Percentiles rank a stretch among this genome's conserved stretches.
phyloP scores from a whole-genome alignment of 2,888 invertebrate genomes.

The Melinaea marsaeus region DNA sequence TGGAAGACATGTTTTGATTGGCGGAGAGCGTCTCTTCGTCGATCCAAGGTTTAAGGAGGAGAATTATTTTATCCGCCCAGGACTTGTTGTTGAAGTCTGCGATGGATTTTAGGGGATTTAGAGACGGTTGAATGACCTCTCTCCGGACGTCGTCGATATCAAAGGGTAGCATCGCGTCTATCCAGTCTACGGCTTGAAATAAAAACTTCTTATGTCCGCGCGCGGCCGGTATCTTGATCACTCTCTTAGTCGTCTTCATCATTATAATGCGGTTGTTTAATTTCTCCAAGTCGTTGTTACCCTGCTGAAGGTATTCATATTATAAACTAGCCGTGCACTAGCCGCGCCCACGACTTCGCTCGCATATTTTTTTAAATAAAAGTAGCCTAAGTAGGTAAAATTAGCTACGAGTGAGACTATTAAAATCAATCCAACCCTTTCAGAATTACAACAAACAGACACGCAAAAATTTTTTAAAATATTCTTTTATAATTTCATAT shows the following conservation, averaged over 20 bases:
- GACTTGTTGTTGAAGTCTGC: slow-evolving; percentile 60
- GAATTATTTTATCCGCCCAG: slow-evolving; percentile 63
- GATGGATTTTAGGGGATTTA: slow-evolving; percentile 54
- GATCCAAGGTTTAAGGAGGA: slow-evolving; percentile 61
- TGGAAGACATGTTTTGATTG: slow-evolving; percentile 65
- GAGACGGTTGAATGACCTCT: slow-evolving; percentile 49
- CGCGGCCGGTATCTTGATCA: slow-evolving; percentile 81
- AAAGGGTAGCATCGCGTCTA: slow-evolving; percentile 67
- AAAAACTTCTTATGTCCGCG: slow-evolving; percentile 58
- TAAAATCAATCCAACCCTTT: too few relatives aligned
- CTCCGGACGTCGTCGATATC: slow-evolving; percentile 53
- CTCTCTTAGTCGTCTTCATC: slow-evolving; percentile 84
- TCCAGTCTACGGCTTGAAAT: slow-evolving; percentile 61
- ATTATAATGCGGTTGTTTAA: slow-evolving; percentile 80
- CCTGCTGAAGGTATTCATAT: slow-evolving; percentile 44
- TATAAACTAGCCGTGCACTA: too few relatives aligned
- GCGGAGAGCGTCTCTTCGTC: slow-evolving; percentile 47
- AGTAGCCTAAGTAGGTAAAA: too few relatives aligned
- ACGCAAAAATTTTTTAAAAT: too few relatives aligned
- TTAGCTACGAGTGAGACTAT: too few relatives aligned
- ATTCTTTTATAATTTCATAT: too few relatives aligned
- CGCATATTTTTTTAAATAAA: too few relatives aligned
- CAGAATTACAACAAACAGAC: too few relatives aligned
- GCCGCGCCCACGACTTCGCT: too few relatives aligned
- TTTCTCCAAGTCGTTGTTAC: slow-evolving; percentile 76